Evolutionary conservation across 2,797 vertebrate genomes (phyloP), one percentile per base, ranked within the genome.

Genomic region (Mico argentatus): DNA sequence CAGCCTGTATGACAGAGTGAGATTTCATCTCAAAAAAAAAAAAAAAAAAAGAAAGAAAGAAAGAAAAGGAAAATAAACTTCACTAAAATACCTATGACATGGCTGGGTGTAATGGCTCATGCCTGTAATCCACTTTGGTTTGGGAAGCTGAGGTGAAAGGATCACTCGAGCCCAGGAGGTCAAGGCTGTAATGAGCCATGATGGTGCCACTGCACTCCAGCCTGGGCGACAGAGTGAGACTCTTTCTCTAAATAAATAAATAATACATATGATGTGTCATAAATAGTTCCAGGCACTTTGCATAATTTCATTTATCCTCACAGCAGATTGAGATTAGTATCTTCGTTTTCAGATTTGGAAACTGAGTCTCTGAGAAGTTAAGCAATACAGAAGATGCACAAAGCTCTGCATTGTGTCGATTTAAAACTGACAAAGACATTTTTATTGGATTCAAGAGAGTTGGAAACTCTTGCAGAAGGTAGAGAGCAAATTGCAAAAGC

Each of bases 371-470:
- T 4, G 27, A 93, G 73, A 75, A 39, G 36, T 82, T 67, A 93
- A 73, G 50, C 41, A 5, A 76, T 4, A 5, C 73, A 39, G 36
- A 80, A 91, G 88, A 96, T 59, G 55, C 41, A 90, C 70, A 81
- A 91, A 27, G 55, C 70, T 80, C 80, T 44, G 17, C 19, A 36
- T 26, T 80, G 46, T 93, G 61, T 79, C n/a, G 30, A 89, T 77
- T 89, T 89, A 89, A 91, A 81, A 90, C 87, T 15, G 80, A 89
- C 86, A 94, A 91, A 95, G 89, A n/a, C 61, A 57, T 94, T 96
- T 96, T 96, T 96, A 95, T 87, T 89, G 57, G 84, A 93, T 97
- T 89, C 87, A 36, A 52, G 91, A 95, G 75, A 87, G 55, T 13
- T 84, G 70, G 94, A 96, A 96, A 95, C 52, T 88, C 94, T 82